phyloP scores from a whole-genome alignment of 2,113 vertebrate genomes.

The Pampusana beccarii region DNA sequence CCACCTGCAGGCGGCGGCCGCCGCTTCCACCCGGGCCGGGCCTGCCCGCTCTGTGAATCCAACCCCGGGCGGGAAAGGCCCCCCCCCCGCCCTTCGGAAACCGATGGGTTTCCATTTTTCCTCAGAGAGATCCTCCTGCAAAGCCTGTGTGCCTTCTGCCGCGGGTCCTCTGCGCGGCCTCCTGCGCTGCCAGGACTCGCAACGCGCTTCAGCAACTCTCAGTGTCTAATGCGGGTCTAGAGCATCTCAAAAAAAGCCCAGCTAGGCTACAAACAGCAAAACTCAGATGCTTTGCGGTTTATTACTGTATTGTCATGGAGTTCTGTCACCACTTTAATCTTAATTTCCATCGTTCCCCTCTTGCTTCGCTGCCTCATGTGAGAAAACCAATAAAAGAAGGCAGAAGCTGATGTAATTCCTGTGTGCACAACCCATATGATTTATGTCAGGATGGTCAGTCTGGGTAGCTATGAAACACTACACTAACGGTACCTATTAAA shows the following conservation, averaged over 20 bases:
- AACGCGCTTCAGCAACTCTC: accelerated
- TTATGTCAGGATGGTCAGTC: not conserved
- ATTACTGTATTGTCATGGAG: accelerated
- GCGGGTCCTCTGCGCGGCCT: too few species aligned
- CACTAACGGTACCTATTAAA: not conserved
- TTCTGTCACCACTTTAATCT: accelerated
- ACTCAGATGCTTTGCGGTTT: accelerated
- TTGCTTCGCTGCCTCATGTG: not conserved
- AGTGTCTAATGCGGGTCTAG: not conserved
- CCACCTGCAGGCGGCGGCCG: slow-evolving; percentile 71
- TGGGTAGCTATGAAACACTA: not conserved
- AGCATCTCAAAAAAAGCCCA: not conserved
- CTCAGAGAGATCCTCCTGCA: too few species aligned
- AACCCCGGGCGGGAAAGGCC: not conserved
- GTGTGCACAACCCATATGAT: accelerated
- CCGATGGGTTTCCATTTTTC: accelerated
- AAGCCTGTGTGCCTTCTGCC: too few species aligned
- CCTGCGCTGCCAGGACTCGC: accelerated
- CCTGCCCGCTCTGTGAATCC: accelerated
- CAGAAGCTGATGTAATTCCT: not conserved
- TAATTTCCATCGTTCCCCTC: not conserved
- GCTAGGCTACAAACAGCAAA: not conserved
- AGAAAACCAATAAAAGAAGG: not conserved
- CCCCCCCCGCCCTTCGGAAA: not conserved
- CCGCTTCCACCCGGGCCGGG: not conserved